These are phyloP conservation scores for Plectrocnemia conspersa DNA, from an alignment of 1,140 invertebrate species.

Conservation along the genomic window DNA sequence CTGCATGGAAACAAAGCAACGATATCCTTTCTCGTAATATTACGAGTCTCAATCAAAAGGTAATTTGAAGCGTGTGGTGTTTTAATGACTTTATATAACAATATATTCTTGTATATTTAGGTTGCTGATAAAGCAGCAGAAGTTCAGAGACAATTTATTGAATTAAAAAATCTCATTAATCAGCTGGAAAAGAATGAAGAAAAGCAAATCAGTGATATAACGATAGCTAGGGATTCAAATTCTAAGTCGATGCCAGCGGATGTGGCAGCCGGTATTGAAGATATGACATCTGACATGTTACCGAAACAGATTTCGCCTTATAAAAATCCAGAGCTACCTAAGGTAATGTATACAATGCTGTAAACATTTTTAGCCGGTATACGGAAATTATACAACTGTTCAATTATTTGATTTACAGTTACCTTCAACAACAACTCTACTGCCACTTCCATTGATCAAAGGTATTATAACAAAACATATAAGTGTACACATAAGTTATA, in stretches of 20 bases:
- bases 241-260: conserved; percentile 3
- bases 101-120: conserved; percentile 10
- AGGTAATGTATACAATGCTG: too few species aligned
- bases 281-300: not conserved
- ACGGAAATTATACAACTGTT: too few species aligned
- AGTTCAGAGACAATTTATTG: conserved; percentile 21
- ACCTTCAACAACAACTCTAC: too few species aligned
- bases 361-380: too few species aligned
- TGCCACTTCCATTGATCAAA: too few species aligned
- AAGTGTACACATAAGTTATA: too few species aligned
- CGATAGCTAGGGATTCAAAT: not conserved
- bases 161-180: conserved; percentile 24
- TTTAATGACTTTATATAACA: conserved; percentile 1
- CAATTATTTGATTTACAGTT: too few species aligned
- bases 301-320: too few species aligned
- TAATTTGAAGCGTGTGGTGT: conserved; percentile 10
- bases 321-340: too few species aligned
- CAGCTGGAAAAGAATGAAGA: conserved; percentile 12
- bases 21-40: conserved; percentile 23
- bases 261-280: conserved; percentile 9
- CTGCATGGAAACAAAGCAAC: conserved; percentile 30
- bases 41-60: conserved; percentile 24
- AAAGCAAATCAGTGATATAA: conserved; percentile 1
- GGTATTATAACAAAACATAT: too few species aligned
- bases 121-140: conserved; percentile 29